phyloP scores from a whole-genome alignment of 2,113 vertebrate genomes.

The Pseudonaja textilis region DNA sequence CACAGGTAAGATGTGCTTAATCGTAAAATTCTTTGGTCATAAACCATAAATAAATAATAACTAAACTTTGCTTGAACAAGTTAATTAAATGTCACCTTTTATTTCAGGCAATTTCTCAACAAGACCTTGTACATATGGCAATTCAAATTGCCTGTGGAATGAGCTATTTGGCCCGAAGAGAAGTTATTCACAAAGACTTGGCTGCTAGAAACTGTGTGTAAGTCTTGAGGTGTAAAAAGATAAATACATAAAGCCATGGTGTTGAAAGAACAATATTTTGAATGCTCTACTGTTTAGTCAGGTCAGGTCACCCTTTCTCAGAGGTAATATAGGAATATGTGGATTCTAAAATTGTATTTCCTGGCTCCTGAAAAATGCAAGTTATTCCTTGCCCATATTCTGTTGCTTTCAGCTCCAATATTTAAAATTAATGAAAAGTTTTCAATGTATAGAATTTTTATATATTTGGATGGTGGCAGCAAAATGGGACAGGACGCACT shows the following conservation, averaged over 20 bases:
- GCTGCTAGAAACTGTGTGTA: constrained; percentile 98
- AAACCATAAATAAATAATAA: not conserved
- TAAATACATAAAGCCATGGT: not conserved
- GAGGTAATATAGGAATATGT: not conserved
- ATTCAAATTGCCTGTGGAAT: constrained; percentile 98
- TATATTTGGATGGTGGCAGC: not conserved
- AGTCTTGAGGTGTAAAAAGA: constrained; percentile 60
- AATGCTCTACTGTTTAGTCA: not conserved
- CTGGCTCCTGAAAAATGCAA: not conserved
- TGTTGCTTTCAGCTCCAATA: not conserved
- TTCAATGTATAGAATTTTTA: not conserved
- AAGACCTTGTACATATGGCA: constrained; percentile 97
- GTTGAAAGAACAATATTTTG: not conserved
- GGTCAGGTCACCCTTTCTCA: not conserved
- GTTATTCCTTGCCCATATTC: not conserved
- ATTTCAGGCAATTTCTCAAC: constrained; percentile 91
- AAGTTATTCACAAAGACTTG: constrained; percentile 98
- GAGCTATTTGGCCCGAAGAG: constrained; percentile 95
- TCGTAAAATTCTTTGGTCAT: not conserved
- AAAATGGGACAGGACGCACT: not conserved
- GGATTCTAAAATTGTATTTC: not conserved
- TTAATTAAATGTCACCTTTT: constrained; percentile 23
- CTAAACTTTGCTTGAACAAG: not conserved
- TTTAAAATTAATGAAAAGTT: not conserved
- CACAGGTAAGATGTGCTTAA: constrained; percentile 80